Evolutionary conservation across 2,113 vertebrate species (phyloP).

Genomic region (Megalops atlanticus): DNA sequence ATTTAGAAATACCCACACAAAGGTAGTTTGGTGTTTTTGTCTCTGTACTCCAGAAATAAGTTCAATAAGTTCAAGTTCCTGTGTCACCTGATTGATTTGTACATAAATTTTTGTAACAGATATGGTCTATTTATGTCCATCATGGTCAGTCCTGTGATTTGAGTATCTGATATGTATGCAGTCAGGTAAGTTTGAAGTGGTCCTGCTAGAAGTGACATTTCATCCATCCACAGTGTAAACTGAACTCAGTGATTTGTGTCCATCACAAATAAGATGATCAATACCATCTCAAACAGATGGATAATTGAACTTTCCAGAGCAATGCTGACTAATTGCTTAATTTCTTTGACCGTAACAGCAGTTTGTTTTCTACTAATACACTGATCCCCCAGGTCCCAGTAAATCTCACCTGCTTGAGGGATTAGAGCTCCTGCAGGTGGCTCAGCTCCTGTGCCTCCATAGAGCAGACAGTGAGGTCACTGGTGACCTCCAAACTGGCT

Average conservation of each 20-base stretch:
- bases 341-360: neutral
- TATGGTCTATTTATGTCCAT: neutral
- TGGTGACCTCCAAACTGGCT: neutral
- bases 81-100: too few species aligned
- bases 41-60: neutral
- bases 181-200: neutral
- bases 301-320: neutral
- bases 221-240: neutral
- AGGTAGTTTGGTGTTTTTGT: neutral
- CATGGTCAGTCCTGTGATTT: neutral
- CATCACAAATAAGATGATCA: too few species aligned
- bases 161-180: too few species aligned
- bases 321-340: neutral
- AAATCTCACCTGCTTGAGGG: neutral
- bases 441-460: neutral
- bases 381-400: neutral
- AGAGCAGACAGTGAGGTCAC: neutral
- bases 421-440: neutral
- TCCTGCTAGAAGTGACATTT: neutral
- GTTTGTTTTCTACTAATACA: neutral
- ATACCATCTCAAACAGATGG: neutral
- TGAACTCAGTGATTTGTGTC: neutral
- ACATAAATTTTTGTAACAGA: too few species aligned
- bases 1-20: too few species aligned
- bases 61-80: neutral